Conservation (phyloP, 2,888 invertebrate species). For the Acanthacorydalis orientalis region DNA sequence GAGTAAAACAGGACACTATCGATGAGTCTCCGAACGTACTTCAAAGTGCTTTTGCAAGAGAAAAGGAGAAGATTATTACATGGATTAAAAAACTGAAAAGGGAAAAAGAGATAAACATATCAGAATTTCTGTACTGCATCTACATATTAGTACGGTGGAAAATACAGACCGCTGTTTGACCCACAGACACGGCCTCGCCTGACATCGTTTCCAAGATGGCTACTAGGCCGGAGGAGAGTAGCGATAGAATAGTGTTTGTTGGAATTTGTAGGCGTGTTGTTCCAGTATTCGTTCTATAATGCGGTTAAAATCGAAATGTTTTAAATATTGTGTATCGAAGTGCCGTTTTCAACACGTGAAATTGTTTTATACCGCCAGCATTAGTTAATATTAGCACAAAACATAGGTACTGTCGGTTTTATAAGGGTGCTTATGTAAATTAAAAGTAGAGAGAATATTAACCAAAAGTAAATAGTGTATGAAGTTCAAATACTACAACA, state of each 20-base stretch:
- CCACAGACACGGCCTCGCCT: slow-evolving; percentile 21
- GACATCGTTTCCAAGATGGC: slow-evolving; percentile 65
- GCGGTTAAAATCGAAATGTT: slow-evolving; percentile 38
- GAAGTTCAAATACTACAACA: too few relatives aligned
- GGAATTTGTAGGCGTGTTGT: slow-evolving; percentile 63
- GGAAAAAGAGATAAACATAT: too few relatives aligned
- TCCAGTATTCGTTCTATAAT: slow-evolving; percentile 41
- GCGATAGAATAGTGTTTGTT: slow-evolving; percentile 48
- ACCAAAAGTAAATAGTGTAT: too few relatives aligned
- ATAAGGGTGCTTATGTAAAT: neutral
- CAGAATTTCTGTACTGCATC: too few relatives aligned
- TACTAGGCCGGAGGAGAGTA: slow-evolving; percentile 51
- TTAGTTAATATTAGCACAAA: slow-evolving; percentile 43
- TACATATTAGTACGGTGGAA: too few relatives aligned
- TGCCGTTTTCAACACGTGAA: slow-evolving; percentile 35
- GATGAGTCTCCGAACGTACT: too few relatives aligned
- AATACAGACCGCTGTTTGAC: neutral
- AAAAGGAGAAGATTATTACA: too few relatives aligned
- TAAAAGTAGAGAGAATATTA: slow-evolving; percentile 9
- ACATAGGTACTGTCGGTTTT: slow-evolving; percentile 25
- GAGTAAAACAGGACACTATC: too few relatives aligned
- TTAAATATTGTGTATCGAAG: slow-evolving; percentile 34
- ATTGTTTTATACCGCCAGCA: slow-evolving; percentile 35
- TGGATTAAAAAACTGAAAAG: too few relatives aligned
- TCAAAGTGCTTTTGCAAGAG: too few relatives aligned